These are phyloP conservation scores for Heliconius charithonia DNA, from an alignment of 2,888 invertebrate species.

Conservation along the genomic window DNA sequence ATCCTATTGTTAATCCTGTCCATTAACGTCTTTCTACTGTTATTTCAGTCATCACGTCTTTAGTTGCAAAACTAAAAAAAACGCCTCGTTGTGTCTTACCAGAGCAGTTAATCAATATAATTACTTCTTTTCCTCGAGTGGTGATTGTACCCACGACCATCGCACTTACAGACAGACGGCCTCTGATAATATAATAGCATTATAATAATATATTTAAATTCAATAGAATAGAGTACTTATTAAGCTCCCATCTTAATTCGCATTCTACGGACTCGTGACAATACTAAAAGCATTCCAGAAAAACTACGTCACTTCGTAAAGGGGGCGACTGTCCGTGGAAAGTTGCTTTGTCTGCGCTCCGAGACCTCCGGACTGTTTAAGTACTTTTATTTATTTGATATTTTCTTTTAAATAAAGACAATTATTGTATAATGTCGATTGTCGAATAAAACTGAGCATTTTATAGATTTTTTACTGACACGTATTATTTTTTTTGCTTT, in stretches of 20 bases:
- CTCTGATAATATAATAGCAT: too few species aligned
- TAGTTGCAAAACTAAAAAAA: not conserved
- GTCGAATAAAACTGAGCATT: not conserved
- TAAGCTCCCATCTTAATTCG: constrained; percentile 20
- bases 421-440: not conserved
- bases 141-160: not conserved
- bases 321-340: constrained; percentile 36
- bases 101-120: not conserved
- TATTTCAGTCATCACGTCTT: not conserved
- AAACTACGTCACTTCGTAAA: constrained; percentile 36
- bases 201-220: not conserved
- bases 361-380: constrained; percentile 21
- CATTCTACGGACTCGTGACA: constrained; percentile 35
- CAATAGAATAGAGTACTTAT: not conserved
- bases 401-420: not conserved
- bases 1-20: not conserved
- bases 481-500: too few species aligned
- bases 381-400: not conserved
- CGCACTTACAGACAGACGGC: too few species aligned
- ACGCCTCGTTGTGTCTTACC: not conserved
- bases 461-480: too few species aligned
- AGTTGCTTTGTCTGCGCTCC: constrained; percentile 25
- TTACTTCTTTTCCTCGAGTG: not conserved
- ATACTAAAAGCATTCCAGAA: constrained; percentile 43
- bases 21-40: not conserved